phyloP scores from a whole-genome alignment of 2,888 invertebrate genomes.

The Trichopoda pennipes region DNA sequence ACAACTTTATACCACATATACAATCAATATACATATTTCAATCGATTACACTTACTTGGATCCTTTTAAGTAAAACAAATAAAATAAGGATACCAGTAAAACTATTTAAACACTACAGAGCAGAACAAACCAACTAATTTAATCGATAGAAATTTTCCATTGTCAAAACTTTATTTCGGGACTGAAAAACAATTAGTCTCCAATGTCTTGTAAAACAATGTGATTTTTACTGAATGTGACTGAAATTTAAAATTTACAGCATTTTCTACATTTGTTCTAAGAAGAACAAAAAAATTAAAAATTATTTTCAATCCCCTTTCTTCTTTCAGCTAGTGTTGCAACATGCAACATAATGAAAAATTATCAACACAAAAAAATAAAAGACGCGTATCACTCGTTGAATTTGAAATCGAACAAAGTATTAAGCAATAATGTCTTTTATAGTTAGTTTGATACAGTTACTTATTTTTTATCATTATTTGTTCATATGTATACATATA shows the following conservation, averaged over 20 bases:
- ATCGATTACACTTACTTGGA: background rate
- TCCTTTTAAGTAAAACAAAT: background rate
- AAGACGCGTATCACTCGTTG: conserved; percentile 37
- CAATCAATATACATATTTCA: too few species aligned
- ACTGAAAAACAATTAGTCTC: conserved; percentile 26
- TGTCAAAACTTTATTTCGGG: conserved; percentile 4
- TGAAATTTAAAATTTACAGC: conserved; percentile 21
- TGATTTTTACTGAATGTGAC: conserved; percentile 8
- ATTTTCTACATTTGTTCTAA: conserved; percentile 6
- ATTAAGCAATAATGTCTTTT: background rate
- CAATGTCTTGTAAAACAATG: conserved; percentile 5
- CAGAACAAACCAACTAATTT: background rate
- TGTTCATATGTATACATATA: background rate
- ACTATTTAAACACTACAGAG: background rate
- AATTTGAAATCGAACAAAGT: conserved; percentile 43
- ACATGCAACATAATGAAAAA: conserved; percentile 47
- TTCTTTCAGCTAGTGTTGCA: conserved; percentile 2
- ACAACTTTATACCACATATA: too few species aligned
- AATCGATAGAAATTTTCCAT: conserved; percentile 2
- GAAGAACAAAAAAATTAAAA: conserved; percentile 51
- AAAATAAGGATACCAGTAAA: background rate
- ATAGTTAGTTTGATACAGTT: conserved; percentile 30
- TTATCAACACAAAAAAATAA: conserved; percentile 44
- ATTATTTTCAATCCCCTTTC: conserved; percentile 47
- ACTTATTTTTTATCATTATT: conserved; percentile 34